Percentiles rank a stretch among this genome's conserved stretches.
These are phyloP conservation scores for Amazona guildingii DNA, from an alignment of 2,113 vertebrate species.

Conservation along the genomic window DNA sequence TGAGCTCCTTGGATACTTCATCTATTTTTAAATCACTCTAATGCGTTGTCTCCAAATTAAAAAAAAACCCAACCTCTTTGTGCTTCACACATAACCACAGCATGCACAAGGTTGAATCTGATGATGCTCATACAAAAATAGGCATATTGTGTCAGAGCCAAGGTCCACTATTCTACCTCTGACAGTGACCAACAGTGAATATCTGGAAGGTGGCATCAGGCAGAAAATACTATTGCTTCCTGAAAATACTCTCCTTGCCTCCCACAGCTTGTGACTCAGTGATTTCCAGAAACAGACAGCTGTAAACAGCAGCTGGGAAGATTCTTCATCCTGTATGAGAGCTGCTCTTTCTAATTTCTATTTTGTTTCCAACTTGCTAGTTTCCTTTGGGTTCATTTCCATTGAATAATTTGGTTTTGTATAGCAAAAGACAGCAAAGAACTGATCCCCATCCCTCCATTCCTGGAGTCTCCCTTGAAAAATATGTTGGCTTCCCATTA, in stretches of 20 bases:
- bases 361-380: background rate
- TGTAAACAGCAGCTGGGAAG: background rate
- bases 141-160: background rate
- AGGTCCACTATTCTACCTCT: background rate
- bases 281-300: background rate
- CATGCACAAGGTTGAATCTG: background rate
- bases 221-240: background rate
- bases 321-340: background rate
- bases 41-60: background rate
- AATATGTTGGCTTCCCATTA: background rate
- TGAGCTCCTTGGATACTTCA: background rate
- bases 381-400: background rate
- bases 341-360: background rate
- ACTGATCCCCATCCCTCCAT: background rate
- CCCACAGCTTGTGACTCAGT: slow-evolving; percentile 3
- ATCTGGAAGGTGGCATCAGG: background rate
- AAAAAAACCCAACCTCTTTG: background rate
- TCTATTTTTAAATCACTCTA: slow-evolving; percentile 11
- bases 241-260: background rate
- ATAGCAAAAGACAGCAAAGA: background rate
- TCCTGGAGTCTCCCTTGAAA: background rate
- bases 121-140: background rate
- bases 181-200: background rate
- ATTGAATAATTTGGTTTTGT: background rate
- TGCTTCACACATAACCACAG: background rate